Evolutionary conservation across 1,140 invertebrate genomes (phyloP), one percentile per base, ranked within the genome.

Genomic region (Bradysia coprophila): DNA sequence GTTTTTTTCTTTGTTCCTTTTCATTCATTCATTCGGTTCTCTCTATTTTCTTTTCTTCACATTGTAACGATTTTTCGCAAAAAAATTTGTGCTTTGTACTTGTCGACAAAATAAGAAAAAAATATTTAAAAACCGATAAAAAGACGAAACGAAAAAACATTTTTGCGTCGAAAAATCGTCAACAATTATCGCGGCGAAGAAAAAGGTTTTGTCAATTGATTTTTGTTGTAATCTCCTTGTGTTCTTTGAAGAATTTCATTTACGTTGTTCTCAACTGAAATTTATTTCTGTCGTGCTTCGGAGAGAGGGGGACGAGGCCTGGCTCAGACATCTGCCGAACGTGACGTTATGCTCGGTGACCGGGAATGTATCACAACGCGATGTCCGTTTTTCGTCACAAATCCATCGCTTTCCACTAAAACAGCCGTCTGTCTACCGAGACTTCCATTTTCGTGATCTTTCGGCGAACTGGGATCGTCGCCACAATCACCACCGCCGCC

Each of bases 291-390:
- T 54, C 54, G 55, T 58, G 57, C 58, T 49, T 60, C 55, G 32
- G 21, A 38, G 52, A 63, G 66, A 63, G 68, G 68, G 65, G 71
- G 68, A 64, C 64, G 64, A 63, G 67, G 63, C 69, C 65, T 59
- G 58, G 66, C 68, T 83, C 78, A 86, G 66, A 84, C 81, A 64
- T 86, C 80, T 52, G 80, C 80, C 46, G 76, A 76, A 50, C 73
- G 69, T 51, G 81, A 84, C 49, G 78, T 80, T 50, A 80, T 72
- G 56, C 80, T 84, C 46, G 81, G 78, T 56, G 81, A 87, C 52
- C 80, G 74, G 57, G 78, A 82, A 63, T 85, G 82, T 56, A 90
- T 81, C 57, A 90, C 84, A 54, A 90, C 85, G 58, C 81, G 81
- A 65, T 86, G 82, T 42, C 83, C 84, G 61, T 84, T 83, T 63